Evolutionary conservation across 30 jellyfish, hydroid and myxozoan genomes (phyloP).

Genomic region (Haliclystus octoradiatus): DNA sequence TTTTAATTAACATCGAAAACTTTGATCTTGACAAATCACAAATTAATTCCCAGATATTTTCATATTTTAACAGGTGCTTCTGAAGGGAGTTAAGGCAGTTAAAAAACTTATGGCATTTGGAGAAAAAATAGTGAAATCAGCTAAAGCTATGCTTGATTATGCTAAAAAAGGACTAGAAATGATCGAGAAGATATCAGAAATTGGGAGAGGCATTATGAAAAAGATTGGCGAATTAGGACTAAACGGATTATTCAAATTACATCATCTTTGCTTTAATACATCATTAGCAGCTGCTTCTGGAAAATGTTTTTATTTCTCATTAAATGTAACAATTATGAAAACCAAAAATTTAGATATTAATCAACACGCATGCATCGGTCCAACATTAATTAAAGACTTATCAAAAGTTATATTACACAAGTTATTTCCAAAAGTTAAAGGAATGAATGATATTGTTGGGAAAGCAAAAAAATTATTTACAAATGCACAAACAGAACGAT

Average conservation of each 20-base stretch:
- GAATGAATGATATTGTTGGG: conserved; percentile 29
- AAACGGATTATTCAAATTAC: conserved; percentile 34
- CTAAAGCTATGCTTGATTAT: conserved; percentile 20
- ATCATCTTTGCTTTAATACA: conserved; percentile 68
- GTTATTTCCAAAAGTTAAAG: conserved; percentile 54
- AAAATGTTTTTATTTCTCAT: conserved; percentile 42
- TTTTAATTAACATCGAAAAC: not conserved
- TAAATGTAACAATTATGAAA: conserved; percentile 54
- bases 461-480: conserved; percentile 27
- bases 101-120: conserved; percentile 33
- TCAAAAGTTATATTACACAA: conserved; percentile 33
- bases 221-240: conserved; percentile 15
- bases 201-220: conserved; percentile 18
- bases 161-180: conserved; percentile 45
- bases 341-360: conserved; percentile 26
- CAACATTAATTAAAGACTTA: conserved; percentile 32
- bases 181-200: conserved; percentile 39
- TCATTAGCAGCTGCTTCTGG: conserved; percentile 56
- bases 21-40: not conserved
- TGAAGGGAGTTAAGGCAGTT: conserved; percentile 33
- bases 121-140: conserved; percentile 28
- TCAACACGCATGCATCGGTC: conserved; percentile 59
- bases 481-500: conserved; percentile 13
- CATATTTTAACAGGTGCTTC: conserved; percentile 31
- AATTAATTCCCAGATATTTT: not conserved